Conservation (phyloP, 2,888 invertebrate species). For the Tenthredo scrophulariae region DNA sequence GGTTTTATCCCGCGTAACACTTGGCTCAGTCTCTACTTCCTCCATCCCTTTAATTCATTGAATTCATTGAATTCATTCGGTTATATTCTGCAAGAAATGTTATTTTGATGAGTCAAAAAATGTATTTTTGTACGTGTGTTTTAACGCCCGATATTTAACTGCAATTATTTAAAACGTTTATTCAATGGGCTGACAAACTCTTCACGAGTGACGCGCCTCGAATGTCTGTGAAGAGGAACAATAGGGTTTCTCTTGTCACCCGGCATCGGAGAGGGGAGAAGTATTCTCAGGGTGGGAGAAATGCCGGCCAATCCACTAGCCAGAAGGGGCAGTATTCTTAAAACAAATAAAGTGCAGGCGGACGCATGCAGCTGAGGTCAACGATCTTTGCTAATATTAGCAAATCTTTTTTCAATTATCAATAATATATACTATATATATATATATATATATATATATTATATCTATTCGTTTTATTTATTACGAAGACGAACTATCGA, state of each 20-base stretch:
- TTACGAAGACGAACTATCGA: not conserved
- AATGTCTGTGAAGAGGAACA: not conserved
- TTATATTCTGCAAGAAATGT: not conserved
- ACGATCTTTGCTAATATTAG: slow-evolving; percentile 49
- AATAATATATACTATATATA: not conserved
- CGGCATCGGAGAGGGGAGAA: not conserved
- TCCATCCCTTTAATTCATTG: slow-evolving; percentile 37
- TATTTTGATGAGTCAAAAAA: not conserved
- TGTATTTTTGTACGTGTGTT: not conserved
- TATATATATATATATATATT: not conserved
- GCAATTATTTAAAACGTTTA: not conserved
- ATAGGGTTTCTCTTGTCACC: slow-evolving; percentile 37
- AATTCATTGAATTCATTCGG: slow-evolving; percentile 28
- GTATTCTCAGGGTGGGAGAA: slow-evolving; percentile 35
- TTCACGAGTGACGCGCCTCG: slow-evolving; percentile 6
- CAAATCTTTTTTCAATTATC: slow-evolving; percentile 4
- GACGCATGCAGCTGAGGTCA: slow-evolving; percentile 42
- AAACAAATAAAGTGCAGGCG: slow-evolving; percentile 51
- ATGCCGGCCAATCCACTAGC: slow-evolving; percentile 29
- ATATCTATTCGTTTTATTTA: not conserved
- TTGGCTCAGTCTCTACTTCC: slow-evolving; percentile 34
- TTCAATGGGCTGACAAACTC: slow-evolving; percentile 17
- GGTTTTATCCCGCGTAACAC: slow-evolving; percentile 45
- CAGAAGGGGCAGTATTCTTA: slow-evolving; percentile 37
- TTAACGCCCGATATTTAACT: not conserved